Percentiles rank a stretch among this genome's conserved stretches.
Evolutionary conservation across 2,113 vertebrate genomes (phyloP).

Genomic region (Pseudorhombus dupliciocellatus): DNA sequence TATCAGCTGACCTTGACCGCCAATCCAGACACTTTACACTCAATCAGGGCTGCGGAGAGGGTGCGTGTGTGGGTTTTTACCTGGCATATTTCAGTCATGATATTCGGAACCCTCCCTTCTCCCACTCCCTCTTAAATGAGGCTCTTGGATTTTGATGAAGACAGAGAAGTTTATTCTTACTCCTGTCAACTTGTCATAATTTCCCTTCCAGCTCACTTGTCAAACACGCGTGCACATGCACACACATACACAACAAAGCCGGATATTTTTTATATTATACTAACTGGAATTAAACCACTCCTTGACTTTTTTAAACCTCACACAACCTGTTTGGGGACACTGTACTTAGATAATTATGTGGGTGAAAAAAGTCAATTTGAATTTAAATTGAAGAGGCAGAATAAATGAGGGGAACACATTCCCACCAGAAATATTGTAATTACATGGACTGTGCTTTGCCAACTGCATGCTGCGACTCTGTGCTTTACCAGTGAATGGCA

Average conservation of each 20-base stretch:
- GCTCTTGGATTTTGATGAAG: constrained; percentile 34
- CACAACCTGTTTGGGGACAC: neutral
- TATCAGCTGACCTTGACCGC: constrained; percentile 80
- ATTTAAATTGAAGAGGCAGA: constrained; percentile 30
- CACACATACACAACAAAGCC: neutral
- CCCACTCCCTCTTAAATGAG: constrained; percentile 31
- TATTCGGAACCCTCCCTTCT: constrained; percentile 26
- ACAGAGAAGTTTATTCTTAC: constrained; percentile 40
- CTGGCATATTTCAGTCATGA: constrained; percentile 49
- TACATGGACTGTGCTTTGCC: constrained; percentile 29
- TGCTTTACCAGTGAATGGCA: constrained; percentile 9
- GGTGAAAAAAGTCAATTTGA: constrained; percentile 11
- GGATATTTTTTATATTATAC: neutral
- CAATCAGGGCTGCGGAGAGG: constrained; percentile 65
- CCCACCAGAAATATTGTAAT: constrained; percentile 34
- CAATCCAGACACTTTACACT: constrained; percentile 75
- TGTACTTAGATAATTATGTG: constrained; percentile 6
- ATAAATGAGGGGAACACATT: neutral
- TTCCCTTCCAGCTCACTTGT: constrained; percentile 22
- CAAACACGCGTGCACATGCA: constrained; percentile 10
- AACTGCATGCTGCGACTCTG: constrained; percentile 13
- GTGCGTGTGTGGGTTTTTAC: constrained; percentile 37
- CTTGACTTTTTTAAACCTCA: neutral
- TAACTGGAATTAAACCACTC: neutral
- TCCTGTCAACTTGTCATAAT: constrained; percentile 31